Evolutionary conservation across 2,888 invertebrate genomes (phyloP).

Genomic region (Leptarthrus brevirostris): DNA sequence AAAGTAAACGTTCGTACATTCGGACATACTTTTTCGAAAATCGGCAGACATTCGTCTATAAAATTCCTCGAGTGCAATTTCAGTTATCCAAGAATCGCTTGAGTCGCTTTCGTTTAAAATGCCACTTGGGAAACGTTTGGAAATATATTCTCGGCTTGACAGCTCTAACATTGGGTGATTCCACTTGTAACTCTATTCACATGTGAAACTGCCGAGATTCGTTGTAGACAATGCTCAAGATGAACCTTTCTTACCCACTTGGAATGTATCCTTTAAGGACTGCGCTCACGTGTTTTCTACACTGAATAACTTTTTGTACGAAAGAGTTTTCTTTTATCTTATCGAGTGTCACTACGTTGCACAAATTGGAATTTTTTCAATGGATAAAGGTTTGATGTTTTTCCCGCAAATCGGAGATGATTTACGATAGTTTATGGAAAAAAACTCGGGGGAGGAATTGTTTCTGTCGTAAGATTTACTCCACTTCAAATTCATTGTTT

Average conservation of each 20-base stretch:
- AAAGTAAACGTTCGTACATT: too few relatives aligned
- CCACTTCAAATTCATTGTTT: too few relatives aligned
- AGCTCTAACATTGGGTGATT: neutral
- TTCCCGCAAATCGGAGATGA: too few relatives aligned
- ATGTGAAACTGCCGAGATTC: conserved; percentile 16
- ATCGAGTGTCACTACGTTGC: neutral
- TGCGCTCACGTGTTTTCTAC: neutral
- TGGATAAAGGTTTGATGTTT: too few relatives aligned
- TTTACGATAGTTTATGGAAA: neutral
- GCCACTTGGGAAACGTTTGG: conserved; percentile 17
- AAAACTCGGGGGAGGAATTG: too few relatives aligned
- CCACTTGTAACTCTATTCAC: neutral
- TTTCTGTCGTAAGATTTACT: too few relatives aligned
- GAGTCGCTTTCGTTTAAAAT: conserved; percentile 20
- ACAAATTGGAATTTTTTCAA: neutral
- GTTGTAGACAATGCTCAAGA: neutral
- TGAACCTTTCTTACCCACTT: neutral
- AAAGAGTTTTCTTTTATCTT: neutral
- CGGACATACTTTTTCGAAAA: too few relatives aligned
- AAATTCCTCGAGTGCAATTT: conserved; percentile 19
- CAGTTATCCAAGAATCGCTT: neutral
- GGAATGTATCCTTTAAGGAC: neutral
- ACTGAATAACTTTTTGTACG: conserved; percentile 10
- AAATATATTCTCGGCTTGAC: neutral
- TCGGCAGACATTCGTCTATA: neutral